phyloP scores from a whole-genome alignment of 2,888 invertebrate genomes.

The Agapetus fuscipes region DNA sequence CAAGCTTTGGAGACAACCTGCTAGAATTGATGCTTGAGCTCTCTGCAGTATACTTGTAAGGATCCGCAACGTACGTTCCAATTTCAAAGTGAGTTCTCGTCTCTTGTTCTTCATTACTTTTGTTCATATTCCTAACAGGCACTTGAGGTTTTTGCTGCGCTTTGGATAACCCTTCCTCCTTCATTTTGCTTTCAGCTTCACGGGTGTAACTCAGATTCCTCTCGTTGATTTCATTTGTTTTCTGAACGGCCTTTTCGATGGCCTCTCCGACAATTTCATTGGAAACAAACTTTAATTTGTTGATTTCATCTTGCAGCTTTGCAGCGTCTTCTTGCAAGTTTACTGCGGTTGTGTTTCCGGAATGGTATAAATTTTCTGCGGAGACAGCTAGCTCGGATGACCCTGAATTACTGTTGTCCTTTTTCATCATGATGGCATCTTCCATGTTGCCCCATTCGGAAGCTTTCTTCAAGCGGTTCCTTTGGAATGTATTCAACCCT shows the following conservation, averaged over 20 bases:
- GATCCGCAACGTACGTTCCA: constrained; percentile 16
- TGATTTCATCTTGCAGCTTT: constrained; percentile 20
- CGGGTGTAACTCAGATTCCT: constrained; percentile 22
- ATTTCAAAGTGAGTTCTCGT: constrained; percentile 18
- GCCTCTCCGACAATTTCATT: constrained; percentile 7
- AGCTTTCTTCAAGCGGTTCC: constrained; percentile 59
- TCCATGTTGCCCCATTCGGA: constrained; percentile 69
- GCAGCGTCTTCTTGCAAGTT: constrained; percentile 24
- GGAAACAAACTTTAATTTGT: constrained; percentile 15
- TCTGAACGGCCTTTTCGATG: constrained; percentile 19
- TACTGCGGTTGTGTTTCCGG: constrained; percentile 17
- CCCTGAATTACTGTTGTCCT: constrained; percentile 31
- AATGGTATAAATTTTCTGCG: constrained; percentile 14
- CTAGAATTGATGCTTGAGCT: constrained; percentile 6
- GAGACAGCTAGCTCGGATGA: constrained; percentile 33
- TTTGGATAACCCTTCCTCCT: background rate
- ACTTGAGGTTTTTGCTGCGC: constrained; percentile 13
- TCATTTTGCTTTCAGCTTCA: background rate
- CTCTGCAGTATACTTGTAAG: constrained; percentile 17
- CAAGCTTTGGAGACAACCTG: constrained; percentile 25
- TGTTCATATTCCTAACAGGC: constrained; percentile 8
- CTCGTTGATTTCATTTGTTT: constrained; percentile 27
- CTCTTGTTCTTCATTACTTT: constrained; percentile 1
- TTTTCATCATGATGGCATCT: constrained; percentile 58
- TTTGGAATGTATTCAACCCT: constrained; percentile 57